Percentiles rank a stretch among this genome's conserved stretches.
phyloP scores from a whole-genome alignment of 2,797 vertebrate genomes.

The Poecilia gillii region DNA sequence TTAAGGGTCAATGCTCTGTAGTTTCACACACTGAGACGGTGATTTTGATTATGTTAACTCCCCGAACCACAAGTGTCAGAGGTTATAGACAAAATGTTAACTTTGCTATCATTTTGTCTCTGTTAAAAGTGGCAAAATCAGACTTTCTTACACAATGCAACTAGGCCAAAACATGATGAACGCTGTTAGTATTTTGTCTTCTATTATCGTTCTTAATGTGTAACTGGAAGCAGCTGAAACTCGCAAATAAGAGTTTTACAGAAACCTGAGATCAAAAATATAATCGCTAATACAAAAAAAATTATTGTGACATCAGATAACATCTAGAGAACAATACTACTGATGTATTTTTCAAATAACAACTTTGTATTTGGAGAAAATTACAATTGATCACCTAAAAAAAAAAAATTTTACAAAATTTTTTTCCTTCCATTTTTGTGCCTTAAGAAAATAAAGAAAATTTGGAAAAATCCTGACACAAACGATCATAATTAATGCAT shows the following conservation, averaged over 20 bases:
- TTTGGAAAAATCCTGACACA: too few relatives aligned
- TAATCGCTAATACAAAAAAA: too few relatives aligned
- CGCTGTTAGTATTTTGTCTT: not conserved
- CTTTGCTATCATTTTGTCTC: not conserved
- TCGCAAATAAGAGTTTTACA: not conserved
- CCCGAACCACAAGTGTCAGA: not conserved
- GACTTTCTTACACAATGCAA: not conserved
- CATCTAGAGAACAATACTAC: too few relatives aligned
- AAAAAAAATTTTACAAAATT: too few relatives aligned
- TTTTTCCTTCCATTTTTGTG: too few relatives aligned
- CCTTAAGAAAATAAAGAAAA: too few relatives aligned
- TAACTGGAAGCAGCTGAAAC: not conserved
- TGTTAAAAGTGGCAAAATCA: not conserved
- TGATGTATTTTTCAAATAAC: too few relatives aligned
- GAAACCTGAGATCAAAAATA: not conserved
- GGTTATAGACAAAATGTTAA: not conserved
- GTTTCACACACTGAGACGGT: not conserved
- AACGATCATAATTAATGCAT: too few relatives aligned
- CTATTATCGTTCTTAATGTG: not conserved
- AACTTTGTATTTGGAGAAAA: too few relatives aligned
- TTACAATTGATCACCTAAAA: too few relatives aligned
- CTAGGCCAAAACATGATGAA: not conserved
- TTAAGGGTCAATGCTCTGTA: not conserved
- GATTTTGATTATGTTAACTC: not conserved
- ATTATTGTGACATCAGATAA: too few relatives aligned